Conservation (phyloP, 1,140 invertebrate genomes). For the Proctacanthus coquilletti region DNA sequence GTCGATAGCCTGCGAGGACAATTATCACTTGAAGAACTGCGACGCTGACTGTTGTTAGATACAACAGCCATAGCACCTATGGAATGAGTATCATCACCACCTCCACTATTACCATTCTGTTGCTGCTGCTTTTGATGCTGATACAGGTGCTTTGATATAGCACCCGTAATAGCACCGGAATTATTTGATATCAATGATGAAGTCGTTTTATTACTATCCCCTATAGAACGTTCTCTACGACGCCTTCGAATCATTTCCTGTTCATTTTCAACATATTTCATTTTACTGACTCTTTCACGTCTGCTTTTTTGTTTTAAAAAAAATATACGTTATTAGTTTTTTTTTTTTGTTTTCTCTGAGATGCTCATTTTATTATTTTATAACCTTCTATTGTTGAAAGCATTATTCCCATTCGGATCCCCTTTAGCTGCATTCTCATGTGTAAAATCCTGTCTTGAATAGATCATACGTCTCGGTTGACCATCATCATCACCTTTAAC, state of each 20-base stretch:
- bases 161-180: not conserved
- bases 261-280: constrained; percentile 6
- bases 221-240: not conserved
- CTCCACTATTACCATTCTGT: too few relatives aligned
- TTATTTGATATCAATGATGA: not conserved
- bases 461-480: constrained; percentile 25
- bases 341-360: too few relatives aligned
- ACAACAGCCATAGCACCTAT: not conserved
- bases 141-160: not conserved
- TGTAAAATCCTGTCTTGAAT: constrained; percentile 53
- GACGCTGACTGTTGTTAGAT: constrained; percentile 1
- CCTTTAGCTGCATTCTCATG: constrained; percentile 54
- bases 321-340: too few relatives aligned
- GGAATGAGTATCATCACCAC: too few relatives aligned
- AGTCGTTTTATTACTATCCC: not conserved
- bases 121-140: constrained; percentile 3
- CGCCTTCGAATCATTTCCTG: not conserved
- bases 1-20: constrained; percentile 35
- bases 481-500: not conserved
- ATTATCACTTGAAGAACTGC: too few relatives aligned
- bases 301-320: too few relatives aligned
- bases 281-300: constrained; percentile 3
- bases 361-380: too few relatives aligned
- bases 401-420: not conserved
- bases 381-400: too few relatives aligned